Percentiles rank a stretch among this genome's conserved stretches.
Conservation (phyloP, 2,797 vertebrate species). For the Scarus forsteni region DNA sequence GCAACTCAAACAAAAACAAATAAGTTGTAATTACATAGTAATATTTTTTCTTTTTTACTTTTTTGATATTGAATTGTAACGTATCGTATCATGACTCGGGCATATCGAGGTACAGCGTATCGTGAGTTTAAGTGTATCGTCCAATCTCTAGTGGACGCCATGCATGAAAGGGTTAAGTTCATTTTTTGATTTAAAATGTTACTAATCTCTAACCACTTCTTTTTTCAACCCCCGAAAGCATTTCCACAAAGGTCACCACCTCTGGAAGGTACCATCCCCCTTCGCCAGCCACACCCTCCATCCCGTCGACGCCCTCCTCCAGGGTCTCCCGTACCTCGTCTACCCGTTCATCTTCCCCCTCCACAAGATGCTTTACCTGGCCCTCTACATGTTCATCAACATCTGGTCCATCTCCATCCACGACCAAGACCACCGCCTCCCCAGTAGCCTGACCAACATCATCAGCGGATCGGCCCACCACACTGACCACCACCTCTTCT, state of each 20-base stretch:
- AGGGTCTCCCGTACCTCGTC: conserved; percentile 95
- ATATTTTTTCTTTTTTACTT: too few species aligned
- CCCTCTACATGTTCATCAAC: conserved; percentile 94
- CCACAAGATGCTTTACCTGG: conserved; percentile 94
- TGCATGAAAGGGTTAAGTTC: too few species aligned
- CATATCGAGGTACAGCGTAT: too few species aligned
- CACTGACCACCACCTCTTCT: conserved; percentile 97
- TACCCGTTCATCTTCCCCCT: conserved; percentile 98
- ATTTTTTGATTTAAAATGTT: too few species aligned
- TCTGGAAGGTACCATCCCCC: conserved; percentile 94
- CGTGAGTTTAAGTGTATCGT: too few species aligned
- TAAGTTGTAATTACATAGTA: too few species aligned
- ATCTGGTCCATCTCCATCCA: conserved; percentile 98
- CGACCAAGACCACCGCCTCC: conserved; percentile 93
- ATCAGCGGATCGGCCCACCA: conserved; percentile 97
- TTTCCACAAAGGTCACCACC: conserved; percentile 96
- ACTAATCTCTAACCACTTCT: not conserved
- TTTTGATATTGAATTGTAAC: too few species aligned
- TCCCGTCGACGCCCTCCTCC: conserved; percentile 94
- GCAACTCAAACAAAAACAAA: too few species aligned
- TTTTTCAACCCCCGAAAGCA: conserved; percentile 70
- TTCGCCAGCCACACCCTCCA: conserved; percentile 99
- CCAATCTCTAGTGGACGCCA: too few species aligned
- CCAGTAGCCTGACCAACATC: conserved; percentile 78
- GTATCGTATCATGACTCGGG: too few species aligned